Evolutionary conservation across 2,113 vertebrate genomes (phyloP), one percentile per base, ranked within the genome.

Genomic region (Numida meleagris): DNA sequence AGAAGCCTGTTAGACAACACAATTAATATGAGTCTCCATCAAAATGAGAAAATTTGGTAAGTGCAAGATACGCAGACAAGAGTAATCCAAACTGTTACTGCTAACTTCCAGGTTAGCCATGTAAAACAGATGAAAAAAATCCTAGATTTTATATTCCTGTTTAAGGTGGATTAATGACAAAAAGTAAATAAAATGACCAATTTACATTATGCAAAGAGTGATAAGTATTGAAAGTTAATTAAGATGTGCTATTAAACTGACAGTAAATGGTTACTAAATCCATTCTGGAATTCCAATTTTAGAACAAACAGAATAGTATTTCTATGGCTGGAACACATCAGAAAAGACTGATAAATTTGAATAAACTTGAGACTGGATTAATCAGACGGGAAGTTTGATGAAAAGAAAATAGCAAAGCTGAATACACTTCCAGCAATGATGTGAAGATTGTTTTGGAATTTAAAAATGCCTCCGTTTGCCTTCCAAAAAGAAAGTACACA

Each of bases 281-380:
- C 48, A 24, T 48, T 88, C 71, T 62, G 48, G 67, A 45, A 78
- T 12, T 11, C 14, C 31, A 21, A n/a, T 42, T 75, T 62, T 61
- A 79, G 62, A 89, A 61, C 21, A 90, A 86, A 71, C 6, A 48
- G 20, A 92, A 82, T 29, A 74, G 12, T 12, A 79, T 68, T 94
- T 75, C 62, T 84, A 3, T 9, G 6, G 48, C 34, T 72, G 48
- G 1, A 86, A 4, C 14, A 48, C 14, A 45, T 8, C 34, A 4
- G 84, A 85, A 4, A 0, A 0, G 29, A 57, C 0, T 18, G 16
- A 91, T 36, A 72, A 63, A 63, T n/a, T 43, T 58, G 23, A 89
- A 16, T 16, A 82, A 76, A 59, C 2, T 1, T 29, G 61, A 65
- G 13, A n/a, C 50, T 43, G 12, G 19, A 46, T 10, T 81, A 17